Evolutionary conservation across 2,113 vertebrate genomes (phyloP), one percentile per base, ranked within the genome.

Genomic region (Motacilla alba): DNA sequence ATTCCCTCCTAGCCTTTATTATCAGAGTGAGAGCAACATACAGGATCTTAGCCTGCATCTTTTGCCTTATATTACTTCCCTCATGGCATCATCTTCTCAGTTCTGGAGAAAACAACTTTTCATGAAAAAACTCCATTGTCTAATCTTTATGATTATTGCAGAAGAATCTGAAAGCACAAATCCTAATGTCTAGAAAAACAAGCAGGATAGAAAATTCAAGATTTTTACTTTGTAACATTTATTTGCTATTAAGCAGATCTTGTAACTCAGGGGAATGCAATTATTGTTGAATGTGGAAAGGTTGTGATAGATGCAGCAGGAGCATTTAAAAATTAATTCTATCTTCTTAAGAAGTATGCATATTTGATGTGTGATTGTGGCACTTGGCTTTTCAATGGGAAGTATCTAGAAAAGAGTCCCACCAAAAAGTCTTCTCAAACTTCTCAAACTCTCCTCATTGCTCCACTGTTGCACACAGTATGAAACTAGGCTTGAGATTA

Each of bases 21-120:
- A 72, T 56, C 74, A 67, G 66, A 88, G n/a, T 55, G 35, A 92
- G 69, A 86, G 26, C 43, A 83, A 83, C 23, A 63, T 35, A 33
- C 33, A 59, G 19, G 59, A 86, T 80, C 79, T 91, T 67, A 63
- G 35, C 33, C 59, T 91, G 55, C 43, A 77, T 91, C 78, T 93
- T 88, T 74, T 87, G 94, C 75, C 63, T 69, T 69, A 62, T 87
- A 66, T 91, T 89, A 69, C 67, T 91, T 83, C 58, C 63, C 75
- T 85, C 10, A 6, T 67, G 43, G 70, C 69, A 83, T 46, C 64
- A 81, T 70, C 52, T 62, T 82, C 55, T 59, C 35, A 70, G 77
- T 39, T 89, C 77, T 87, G 37, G 78, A 89, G 66, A 82, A 93
- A 96, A 93, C 37, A 93, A 70, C 23, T 80, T 89, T 90, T 80